Percentiles rank a stretch among this genome's conserved stretches.
Evolutionary conservation across 2,113 vertebrate species (phyloP).

Genomic region (Syrmaticus mikado): DNA sequence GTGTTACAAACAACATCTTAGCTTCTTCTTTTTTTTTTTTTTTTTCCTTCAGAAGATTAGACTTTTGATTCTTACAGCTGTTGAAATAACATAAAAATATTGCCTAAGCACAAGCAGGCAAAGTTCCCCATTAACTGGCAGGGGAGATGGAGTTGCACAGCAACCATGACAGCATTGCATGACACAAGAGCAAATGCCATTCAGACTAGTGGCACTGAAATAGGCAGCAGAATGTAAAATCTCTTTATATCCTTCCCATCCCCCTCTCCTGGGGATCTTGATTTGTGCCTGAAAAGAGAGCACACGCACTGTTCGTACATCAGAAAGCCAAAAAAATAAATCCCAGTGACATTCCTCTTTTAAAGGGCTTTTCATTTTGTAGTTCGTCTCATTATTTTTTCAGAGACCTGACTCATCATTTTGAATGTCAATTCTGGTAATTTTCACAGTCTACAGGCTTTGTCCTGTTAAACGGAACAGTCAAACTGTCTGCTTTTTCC

Average conservation of each 20-base stretch:
- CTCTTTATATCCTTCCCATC: background rate
- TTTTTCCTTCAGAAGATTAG: background rate
- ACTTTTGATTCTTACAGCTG: background rate
- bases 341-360: background rate
- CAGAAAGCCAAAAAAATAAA: background rate
- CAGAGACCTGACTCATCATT: conserved; percentile 35
- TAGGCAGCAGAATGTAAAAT: conserved; percentile 6
- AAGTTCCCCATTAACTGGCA: conserved; percentile 43
- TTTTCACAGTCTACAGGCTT: conserved; percentile 30
- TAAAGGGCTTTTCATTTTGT: conserved; percentile 44
- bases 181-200: conserved; percentile 48
- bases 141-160: conserved; percentile 55
- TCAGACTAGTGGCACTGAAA: conserved; percentile 12
- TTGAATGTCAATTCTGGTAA: conserved; percentile 32
- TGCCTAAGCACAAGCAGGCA: background rate
- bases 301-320: background rate
- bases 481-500: background rate
- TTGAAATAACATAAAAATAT: conserved; percentile 29
- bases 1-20: background rate
- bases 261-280: background rate
- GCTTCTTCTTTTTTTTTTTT: background rate
- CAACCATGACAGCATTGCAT: background rate
- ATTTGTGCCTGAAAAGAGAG: background rate
- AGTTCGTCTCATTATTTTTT: conserved; percentile 36
- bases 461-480: conserved; percentile 17